Conservation (phyloP, 30 jellyfish, hydroid and myxozoan species). For the Aurelia aurita complex sp. Pacific region DNA sequence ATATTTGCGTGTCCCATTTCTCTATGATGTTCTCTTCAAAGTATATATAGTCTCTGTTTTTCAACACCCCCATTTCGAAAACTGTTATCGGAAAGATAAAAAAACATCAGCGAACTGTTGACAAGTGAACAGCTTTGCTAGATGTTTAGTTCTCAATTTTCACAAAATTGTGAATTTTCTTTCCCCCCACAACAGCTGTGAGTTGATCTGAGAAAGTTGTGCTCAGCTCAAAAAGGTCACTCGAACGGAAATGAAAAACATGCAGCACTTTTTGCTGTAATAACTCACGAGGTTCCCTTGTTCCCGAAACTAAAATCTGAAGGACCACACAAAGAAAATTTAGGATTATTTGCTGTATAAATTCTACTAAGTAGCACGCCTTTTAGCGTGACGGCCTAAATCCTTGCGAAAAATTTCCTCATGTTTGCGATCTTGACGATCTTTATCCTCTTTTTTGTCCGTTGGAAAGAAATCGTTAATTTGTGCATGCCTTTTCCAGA, state of each 20-base stretch:
- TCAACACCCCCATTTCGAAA: conserved; percentile 5
- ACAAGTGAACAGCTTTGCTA: not conserved
- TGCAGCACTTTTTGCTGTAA: not conserved
- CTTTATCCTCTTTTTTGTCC: too few relatives aligned
- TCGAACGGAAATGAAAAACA: conserved; percentile 21
- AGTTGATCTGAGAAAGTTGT: not conserved
- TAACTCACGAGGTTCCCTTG: not conserved
- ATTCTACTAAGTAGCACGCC: too few relatives aligned
- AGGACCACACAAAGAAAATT: not conserved
- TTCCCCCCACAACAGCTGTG: conserved; percentile 19
- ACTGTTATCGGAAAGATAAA: conserved; percentile 5
- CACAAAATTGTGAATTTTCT: conserved; percentile 18
- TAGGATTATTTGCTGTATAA: too few relatives aligned
- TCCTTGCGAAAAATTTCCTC: too few relatives aligned
- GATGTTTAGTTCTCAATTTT: conserved; percentile 1
- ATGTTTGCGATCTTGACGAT: too few relatives aligned
- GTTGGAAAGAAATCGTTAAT: too few relatives aligned
- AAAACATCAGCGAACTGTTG: not conserved
- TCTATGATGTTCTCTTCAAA: not conserved
- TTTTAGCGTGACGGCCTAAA: too few relatives aligned
- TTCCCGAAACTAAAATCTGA: not conserved
- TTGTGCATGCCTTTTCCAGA: too few relatives aligned
- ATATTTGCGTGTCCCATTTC: too few relatives aligned
- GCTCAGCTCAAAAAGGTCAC: conserved; percentile 17
- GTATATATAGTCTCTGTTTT: not conserved